phyloP scores from a whole-genome alignment of 2,797 vertebrate genomes.

The Halcyon badia region DNA sequence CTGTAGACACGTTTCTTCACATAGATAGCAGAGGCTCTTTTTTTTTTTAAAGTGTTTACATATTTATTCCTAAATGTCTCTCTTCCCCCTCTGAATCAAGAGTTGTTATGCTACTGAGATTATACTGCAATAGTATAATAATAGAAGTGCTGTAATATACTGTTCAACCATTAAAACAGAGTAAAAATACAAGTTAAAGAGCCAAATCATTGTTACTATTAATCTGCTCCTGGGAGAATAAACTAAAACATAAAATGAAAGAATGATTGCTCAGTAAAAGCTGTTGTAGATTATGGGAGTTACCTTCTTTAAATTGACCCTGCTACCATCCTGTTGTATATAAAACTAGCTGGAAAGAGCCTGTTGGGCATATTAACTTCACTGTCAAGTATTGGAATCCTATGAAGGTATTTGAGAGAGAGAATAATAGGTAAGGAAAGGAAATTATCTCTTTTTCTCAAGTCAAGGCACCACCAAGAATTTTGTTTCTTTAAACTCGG shows the following conservation, averaged over 20 bases:
- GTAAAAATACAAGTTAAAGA: neutral
- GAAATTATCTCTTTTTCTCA: neutral
- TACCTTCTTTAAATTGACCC: neutral
- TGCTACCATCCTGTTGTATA: neutral
- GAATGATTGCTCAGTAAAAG: neutral
- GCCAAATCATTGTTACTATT: neutral
- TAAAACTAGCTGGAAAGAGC: neutral
- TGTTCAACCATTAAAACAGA: neutral
- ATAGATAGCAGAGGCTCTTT: neutral
- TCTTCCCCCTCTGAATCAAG: neutral
- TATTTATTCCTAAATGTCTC: neutral
- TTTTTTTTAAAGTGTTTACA: neutral
- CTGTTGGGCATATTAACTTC: neutral
- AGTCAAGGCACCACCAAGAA: neutral
- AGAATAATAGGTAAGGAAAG: neutral
- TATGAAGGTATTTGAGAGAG: conserved; percentile 3
- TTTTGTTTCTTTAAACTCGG: neutral
- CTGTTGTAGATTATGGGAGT: neutral
- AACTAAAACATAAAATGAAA: neutral
- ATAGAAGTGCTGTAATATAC: neutral
- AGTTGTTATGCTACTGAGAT: neutral
- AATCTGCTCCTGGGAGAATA: neutral
- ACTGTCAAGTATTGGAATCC: conserved; percentile 15
- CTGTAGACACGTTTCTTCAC: neutral
- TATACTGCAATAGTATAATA: neutral